A percentile compares a stretch with the other conserved stretches of the same genome.
Evolutionary conservation across 2,113 vertebrate genomes (phyloP).

Genomic region (Spizaetus ornatus): DNA sequence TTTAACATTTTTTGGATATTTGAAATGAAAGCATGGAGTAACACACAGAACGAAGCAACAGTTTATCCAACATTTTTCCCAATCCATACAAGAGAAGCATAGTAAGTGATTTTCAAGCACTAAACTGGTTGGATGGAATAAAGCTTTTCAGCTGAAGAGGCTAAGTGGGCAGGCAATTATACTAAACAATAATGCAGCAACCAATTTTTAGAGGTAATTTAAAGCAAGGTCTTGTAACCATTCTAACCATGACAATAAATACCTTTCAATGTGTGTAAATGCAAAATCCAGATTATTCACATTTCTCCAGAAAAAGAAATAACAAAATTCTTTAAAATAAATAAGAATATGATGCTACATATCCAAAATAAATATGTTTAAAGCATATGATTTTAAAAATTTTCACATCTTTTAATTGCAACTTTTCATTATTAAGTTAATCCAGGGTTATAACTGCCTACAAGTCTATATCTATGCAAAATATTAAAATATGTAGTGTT

Average conservation of each 20-base stretch:
- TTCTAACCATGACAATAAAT: not conserved
- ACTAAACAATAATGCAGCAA: not conserved
- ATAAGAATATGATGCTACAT: not conserved
- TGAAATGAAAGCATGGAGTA: not conserved
- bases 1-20: not conserved
- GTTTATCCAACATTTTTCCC: not conserved
- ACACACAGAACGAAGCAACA: not conserved
- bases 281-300: not conserved
- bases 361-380: not conserved
- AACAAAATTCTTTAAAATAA: not conserved
- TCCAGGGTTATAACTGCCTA: not conserved
- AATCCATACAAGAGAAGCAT: not conserved
- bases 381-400: not conserved
- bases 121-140: not conserved
- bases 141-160: slow-evolving; percentile 5
- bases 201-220: not conserved
- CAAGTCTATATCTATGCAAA: not conserved
- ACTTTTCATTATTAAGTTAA: not conserved
- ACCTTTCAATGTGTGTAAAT: not conserved
- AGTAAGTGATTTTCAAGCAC: not conserved
- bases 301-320: not conserved
- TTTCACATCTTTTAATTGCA: not conserved
- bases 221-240: not conserved
- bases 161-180: not conserved
- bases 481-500: not conserved